phyloP scores from a whole-genome alignment of 2,888 invertebrate genomes.

The Platycnemis pennipes region DNA sequence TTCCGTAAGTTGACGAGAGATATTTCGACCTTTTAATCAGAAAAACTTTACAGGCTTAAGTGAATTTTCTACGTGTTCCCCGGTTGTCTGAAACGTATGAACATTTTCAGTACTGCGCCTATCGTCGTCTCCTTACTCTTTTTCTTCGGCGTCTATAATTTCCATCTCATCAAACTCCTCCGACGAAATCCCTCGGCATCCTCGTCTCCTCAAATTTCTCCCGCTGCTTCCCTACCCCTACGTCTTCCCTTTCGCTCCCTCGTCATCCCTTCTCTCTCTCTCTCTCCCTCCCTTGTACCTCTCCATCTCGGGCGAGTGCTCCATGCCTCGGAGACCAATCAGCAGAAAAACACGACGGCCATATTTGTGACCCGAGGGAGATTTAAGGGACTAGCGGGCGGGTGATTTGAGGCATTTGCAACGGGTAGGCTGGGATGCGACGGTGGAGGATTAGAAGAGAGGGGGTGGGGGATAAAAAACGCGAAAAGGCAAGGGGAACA shows the following conservation, averaged over 20 bases:
- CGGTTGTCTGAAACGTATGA: not conserved
- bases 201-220: not conserved
- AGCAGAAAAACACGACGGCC: constrained; percentile 52
- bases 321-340: constrained; percentile 43
- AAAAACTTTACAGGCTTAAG: too few relatives aligned
- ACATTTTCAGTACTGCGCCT: not conserved
- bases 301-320: constrained; percentile 13
- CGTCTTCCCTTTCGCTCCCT: not conserved
- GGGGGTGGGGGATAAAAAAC: not conserved
- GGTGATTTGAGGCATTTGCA: constrained; percentile 23
- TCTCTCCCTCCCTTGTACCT: not conserved
- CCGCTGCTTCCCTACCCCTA: not conserved
- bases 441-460: constrained; percentile 13
- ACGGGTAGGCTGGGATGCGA: not conserved
- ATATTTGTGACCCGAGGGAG: constrained; percentile 57
- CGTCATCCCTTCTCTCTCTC: not conserved
- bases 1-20: too few relatives aligned
- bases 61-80: too few relatives aligned
- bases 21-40: too few relatives aligned
- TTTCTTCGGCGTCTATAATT: not conserved
- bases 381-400: constrained; percentile 34
- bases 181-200: not conserved
- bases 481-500: not conserved
- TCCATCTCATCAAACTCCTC: not conserved
- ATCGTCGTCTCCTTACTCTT: not conserved